These are phyloP conservation scores for Drosophila orosa DNA, from an alignment of 1,140 invertebrate species.

Conservation along the genomic window DNA sequence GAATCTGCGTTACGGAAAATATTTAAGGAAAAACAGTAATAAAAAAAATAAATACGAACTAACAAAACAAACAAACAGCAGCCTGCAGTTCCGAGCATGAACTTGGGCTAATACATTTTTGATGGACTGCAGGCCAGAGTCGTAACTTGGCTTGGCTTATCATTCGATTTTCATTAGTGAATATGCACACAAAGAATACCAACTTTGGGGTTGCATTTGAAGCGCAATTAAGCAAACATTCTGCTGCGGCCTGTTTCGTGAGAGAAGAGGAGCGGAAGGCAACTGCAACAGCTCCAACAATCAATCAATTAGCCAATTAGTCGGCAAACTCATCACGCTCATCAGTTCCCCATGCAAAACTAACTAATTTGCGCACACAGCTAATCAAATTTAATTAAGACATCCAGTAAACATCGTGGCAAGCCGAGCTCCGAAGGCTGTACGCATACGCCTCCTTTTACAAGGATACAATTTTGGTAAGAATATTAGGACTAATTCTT, in stretches of 20 bases:
- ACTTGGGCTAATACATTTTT: slow-evolving; percentile 54
- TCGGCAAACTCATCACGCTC: slow-evolving; percentile 61
- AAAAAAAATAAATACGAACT: slow-evolving; percentile 12
- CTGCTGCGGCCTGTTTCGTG: neutral
- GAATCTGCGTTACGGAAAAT: slow-evolving; percentile 57
- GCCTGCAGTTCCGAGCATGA: neutral
- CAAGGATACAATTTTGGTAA: slow-evolving; percentile 7
- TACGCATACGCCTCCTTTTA: slow-evolving; percentile 51
- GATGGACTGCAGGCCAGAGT: slow-evolving; percentile 32
- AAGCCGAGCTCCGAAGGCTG: slow-evolving; percentile 19
- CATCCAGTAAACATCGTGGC: slow-evolving; percentile 62
- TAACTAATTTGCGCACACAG: slow-evolving; percentile 77
- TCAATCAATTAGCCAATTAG: slow-evolving; percentile 82
- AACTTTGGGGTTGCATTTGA: slow-evolving; percentile 34
- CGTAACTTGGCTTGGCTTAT: neutral
- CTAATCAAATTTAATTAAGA: slow-evolving; percentile 83
- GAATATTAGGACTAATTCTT: slow-evolving; percentile 3
- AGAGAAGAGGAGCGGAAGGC: neutral
- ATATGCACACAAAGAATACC: slow-evolving; percentile 45
- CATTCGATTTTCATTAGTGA: slow-evolving; percentile 47
- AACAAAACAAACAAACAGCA: slow-evolving; percentile 10
- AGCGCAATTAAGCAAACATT: slow-evolving; percentile 65
- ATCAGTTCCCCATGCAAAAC: slow-evolving; percentile 70
- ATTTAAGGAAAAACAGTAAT: slow-evolving; percentile 3
- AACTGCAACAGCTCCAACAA: slow-evolving; percentile 51